Conservation (phyloP, 1,140 invertebrate genomes). For the Holotrichia oblita region DNA sequence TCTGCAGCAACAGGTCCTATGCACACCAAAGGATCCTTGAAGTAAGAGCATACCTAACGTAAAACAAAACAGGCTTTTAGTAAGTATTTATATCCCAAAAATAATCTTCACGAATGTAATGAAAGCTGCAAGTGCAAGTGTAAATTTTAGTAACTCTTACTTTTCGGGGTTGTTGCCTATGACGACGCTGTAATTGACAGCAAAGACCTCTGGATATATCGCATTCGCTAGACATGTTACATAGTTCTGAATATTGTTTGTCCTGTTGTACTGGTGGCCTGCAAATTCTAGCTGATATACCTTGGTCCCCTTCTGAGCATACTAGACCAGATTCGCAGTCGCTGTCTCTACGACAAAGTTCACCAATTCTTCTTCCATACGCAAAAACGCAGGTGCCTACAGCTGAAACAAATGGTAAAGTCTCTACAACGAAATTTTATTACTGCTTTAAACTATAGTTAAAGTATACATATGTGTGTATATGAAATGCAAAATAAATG, state of each 20-base stretch:
- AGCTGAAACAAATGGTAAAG: slow-evolving; percentile 60
- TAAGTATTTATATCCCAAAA: no score
- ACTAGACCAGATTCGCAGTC: slow-evolving; percentile 80
- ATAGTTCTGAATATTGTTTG: slow-evolving; percentile 88
- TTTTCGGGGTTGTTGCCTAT: slow-evolving; percentile 84
- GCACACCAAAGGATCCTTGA: slow-evolving; percentile 88
- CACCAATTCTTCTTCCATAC: slow-evolving; percentile 77
- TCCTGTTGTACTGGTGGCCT: slow-evolving; percentile 77
- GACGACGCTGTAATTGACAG: slow-evolving; percentile 86
- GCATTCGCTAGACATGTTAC: slow-evolving; percentile 84
- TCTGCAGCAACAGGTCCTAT: slow-evolving; percentile 85
- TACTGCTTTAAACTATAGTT: background rate
- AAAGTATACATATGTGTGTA: no score
- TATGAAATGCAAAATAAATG: no score
- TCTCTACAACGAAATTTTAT: slow-evolving; percentile 40
- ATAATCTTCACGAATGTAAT: no score
- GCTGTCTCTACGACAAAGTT: slow-evolving; percentile 75
- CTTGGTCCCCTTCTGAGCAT: slow-evolving; percentile 68
- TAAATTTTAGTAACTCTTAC: slow-evolving; percentile 61
- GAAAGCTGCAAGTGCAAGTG: no score
- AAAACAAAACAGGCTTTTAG: background rate
- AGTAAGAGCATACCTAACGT: slow-evolving; percentile 84
- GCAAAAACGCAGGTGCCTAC: slow-evolving; percentile 76
- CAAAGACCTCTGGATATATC: slow-evolving; percentile 86
- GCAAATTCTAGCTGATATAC: slow-evolving; percentile 72